phyloP scores from a whole-genome alignment of 2,888 invertebrate species.

The Trissolcus brochymenae region DNA sequence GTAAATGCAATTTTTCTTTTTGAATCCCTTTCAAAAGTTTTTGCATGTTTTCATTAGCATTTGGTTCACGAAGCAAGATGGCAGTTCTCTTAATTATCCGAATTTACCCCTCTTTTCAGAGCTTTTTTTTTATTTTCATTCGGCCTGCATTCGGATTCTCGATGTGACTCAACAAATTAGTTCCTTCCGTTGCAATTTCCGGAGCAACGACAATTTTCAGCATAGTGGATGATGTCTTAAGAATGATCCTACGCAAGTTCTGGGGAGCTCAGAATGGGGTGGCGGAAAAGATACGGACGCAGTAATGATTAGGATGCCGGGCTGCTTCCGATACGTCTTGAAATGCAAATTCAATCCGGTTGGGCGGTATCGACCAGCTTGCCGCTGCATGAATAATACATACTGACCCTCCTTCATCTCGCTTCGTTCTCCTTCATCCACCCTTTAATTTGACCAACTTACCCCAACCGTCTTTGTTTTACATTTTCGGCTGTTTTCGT shows the following conservation, averaged over 20 bases:
- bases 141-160: conserved; percentile 45
- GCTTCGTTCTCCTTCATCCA: conserved; percentile 42
- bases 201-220: conserved; percentile 49
- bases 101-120: conserved; percentile 13
- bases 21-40: conserved; percentile 22
- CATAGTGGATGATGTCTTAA: conserved; percentile 49
- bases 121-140: conserved; percentile 25
- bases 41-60: conserved; percentile 24
- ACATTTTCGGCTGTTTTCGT: neutral
- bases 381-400: conserved; percentile 67
- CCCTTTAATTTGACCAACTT: conserved; percentile 39
- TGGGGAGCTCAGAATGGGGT: neutral
- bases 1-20: conserved; percentile 1
- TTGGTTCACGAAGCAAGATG: conserved; percentile 26
- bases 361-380: conserved; percentile 66
- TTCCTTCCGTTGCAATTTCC: conserved; percentile 57
- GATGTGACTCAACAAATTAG: conserved; percentile 56
- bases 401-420: conserved; percentile 59
- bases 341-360: conserved; percentile 69
- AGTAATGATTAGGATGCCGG: conserved; percentile 58
- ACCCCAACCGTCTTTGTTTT: conserved; percentile 4
- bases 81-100: conserved; percentile 51
- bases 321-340: conserved; percentile 64
- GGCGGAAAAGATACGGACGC: conserved; percentile 51
- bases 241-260: conserved; percentile 47